Evolutionary conservation across 2,888 invertebrate species (phyloP), one percentile per base, ranked within the genome.

Genomic region (Meliscaeva auricollis): DNA sequence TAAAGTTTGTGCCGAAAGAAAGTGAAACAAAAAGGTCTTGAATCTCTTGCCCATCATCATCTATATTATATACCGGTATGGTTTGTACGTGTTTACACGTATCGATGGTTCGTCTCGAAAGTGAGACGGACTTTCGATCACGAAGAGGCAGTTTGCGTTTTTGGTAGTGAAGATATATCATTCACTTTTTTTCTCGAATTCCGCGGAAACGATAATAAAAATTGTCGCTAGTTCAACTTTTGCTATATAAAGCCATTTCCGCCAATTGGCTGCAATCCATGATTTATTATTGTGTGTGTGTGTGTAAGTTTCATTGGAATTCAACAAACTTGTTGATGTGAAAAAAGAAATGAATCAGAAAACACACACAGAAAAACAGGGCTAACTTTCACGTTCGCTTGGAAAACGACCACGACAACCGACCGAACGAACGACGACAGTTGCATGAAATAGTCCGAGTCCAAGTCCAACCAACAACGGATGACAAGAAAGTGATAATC

Each of bases 361-460:
- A 73, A 2, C 2, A 26, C 2, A 62, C 20, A 46, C 41, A 62
- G n/a, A 46, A 74, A 79, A 79, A 60, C 56, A 80, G 72, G 66
- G 80, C 80, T 68, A 84, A 80, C 84, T 84, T 84, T 84, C 84
- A 80, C 84, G 80, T 79, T 75, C 79, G 48, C 38, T 62, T 26
- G 15, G 11, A 60, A n/a, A 9, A 41, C 22, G n/a, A 41, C n/a
- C 2, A 22, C 8, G 15, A n/a, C 52, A 20, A 9, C 41, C 26
- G 41, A 15, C 26, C 20, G n/a, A 8, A 22, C 30, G 26, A n/a
- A 0, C 17, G 6, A 4, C 13, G 50, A 13, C 50, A 6, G 1
- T 5, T 2, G 1, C n/a, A 4, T 3, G n/a, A 15, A 13, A n/a
- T n/a, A 11, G 13, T n/a, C n/a, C 52, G n/a, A 26, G n/a, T n/a